Evolutionary conservation across 2,113 vertebrate genomes (phyloP).

Genomic region (Proterorhinus semilunaris): DNA sequence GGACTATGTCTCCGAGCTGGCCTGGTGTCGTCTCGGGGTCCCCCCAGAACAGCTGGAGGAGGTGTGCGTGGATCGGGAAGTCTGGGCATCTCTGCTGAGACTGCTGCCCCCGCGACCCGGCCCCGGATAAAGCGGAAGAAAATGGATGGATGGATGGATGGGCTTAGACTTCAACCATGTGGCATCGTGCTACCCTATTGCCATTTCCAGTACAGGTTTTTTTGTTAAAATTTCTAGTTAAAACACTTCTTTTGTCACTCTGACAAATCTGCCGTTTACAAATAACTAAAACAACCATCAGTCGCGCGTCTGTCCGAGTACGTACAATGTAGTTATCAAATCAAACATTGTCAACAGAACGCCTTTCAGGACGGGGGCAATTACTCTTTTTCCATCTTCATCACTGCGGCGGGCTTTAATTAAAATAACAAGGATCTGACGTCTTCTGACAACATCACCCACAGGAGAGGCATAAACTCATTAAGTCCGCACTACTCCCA

Average conservation of each 20-base stretch:
- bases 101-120: too few species aligned
- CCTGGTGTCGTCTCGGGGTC: too few species aligned
- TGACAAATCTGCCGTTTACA: slow-evolving; percentile 22
- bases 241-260: slow-evolving; percentile 7
- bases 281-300: slow-evolving; percentile 24
- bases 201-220: neutral
- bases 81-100: too few species aligned
- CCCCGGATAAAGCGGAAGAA: too few species aligned
- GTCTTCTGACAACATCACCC: slow-evolving; percentile 67
- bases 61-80: too few species aligned
- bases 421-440: slow-evolving; percentile 68
- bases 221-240: slow-evolving; percentile 2
- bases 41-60: too few species aligned
- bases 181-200: too few species aligned
- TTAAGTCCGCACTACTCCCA: slow-evolving; percentile 53
- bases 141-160: too few species aligned
- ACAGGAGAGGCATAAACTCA: slow-evolving; percentile 64
- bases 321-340: slow-evolving; percentile 59
- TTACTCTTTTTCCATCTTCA: slow-evolving; percentile 29
- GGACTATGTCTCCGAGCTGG: too few species aligned
- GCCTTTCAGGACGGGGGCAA: slow-evolving; percentile 31
- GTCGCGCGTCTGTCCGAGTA: slow-evolving; percentile 37
- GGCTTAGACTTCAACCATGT: too few species aligned
- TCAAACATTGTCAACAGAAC: slow-evolving; percentile 57
- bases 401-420: slow-evolving; percentile 61